A percentile compares a stretch with the other conserved stretches of the same genome.
These are phyloP conservation scores for Clistopyga incitator DNA, from an alignment of 2,888 invertebrate species.

Conservation along the genomic window DNA sequence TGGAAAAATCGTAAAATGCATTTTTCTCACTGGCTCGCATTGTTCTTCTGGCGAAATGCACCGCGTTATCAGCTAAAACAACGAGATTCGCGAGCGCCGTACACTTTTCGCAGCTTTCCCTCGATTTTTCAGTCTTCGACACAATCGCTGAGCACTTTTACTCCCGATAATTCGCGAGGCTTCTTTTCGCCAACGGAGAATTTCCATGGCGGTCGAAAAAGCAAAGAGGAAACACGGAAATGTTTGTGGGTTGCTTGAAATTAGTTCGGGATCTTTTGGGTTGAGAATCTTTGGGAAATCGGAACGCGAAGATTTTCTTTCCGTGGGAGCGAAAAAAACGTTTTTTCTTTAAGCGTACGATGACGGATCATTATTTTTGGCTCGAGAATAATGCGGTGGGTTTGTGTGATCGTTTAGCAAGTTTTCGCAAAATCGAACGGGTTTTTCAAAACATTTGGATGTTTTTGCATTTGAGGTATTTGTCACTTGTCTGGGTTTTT, in stretches of 20 bases:
- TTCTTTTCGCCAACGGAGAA: not conserved
- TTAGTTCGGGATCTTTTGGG: constrained; percentile 28
- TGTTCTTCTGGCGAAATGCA: constrained; percentile 13
- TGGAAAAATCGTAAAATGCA: not conserved
- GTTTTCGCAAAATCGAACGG: not conserved
- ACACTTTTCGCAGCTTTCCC: constrained; percentile 1
- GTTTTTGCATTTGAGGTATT: too few relatives aligned
- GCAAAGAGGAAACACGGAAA: not conserved
- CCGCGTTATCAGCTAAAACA: constrained; percentile 24
- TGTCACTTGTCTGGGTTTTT: too few relatives aligned
- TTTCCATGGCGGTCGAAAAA: constrained; percentile 9
- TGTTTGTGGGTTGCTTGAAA: constrained; percentile 40
- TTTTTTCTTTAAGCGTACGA: not conserved
- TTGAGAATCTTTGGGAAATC: not conserved
- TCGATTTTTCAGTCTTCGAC: too few relatives aligned
- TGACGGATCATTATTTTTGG: not conserved
- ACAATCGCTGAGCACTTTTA: too few relatives aligned
- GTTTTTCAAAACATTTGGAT: too few relatives aligned
- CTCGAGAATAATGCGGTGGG: not conserved
- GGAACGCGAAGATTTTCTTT: constrained; percentile 38
- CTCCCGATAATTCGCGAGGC: too few relatives aligned
- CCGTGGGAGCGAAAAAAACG: constrained; percentile 25
- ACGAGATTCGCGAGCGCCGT: constrained; percentile 15
- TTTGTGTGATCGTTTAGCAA: too few relatives aligned
- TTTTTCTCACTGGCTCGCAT: not conserved